Evolutionary conservation across 2,888 invertebrate species (phyloP), one percentile per base, ranked within the genome.

Genomic region (Cataglyphis cursor): DNA sequence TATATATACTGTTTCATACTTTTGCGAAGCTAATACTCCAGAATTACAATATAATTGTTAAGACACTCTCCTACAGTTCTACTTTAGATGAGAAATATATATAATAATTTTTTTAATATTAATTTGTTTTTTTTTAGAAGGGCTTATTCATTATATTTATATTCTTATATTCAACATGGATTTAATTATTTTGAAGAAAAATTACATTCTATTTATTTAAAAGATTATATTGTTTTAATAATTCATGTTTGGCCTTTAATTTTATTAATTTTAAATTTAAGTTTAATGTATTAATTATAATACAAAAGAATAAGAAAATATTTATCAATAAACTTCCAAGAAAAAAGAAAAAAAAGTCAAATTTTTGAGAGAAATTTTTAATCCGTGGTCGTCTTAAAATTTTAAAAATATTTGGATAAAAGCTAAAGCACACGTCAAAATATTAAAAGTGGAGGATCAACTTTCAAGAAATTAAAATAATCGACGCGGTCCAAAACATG

Each of bases 231-330:
- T 97, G 97, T 85, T 97, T 95, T 94, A 95, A 96, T 95, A 96
- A 96, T 95, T 96, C 93, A 96, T 95, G 95, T 95, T 96, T 95
- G 96, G 96, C 96, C 96, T 92, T 95, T 95, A 0, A 94, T 97
- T 92, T 94, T 95, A 90, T 95, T 97, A 90, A 96, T 96, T 96
- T 94, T 96, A 95, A 97, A 94, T 97, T 96, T 96, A 96, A 96
- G 85, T 96, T 94, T 95, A 95, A 95, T 87, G 95, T 93, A 93
- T 93, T 95, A 24, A 24, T 24, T 24, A n/a, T 44, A 6, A 48
- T 18, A 18, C 48, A 48, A 48, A 48, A 48, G 18, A 48, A 38
- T 9, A 6, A 38, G 2, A 38, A 38, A n/a, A 51, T n/a, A n/a
- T 8, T 51, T n/a, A n/a, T 51, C 8, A 51, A 51, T n/a, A 1